A percentile compares a stretch with the other conserved stretches of the same genome.
Conservation (phyloP, 2,797 vertebrate genomes). For the Smutsia temminckii region DNA sequence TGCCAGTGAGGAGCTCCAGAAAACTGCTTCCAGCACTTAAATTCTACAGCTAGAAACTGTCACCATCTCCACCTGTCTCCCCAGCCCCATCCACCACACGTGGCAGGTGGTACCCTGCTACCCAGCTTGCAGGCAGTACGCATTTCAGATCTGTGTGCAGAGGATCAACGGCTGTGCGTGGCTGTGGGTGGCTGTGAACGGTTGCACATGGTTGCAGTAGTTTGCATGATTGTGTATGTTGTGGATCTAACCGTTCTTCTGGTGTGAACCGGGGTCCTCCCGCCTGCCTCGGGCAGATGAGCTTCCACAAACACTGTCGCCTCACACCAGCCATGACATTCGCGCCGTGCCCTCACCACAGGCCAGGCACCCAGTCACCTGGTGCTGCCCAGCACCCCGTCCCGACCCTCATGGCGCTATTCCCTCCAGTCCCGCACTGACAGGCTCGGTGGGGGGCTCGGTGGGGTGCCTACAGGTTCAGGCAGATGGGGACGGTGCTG, state of each 20-base stretch:
- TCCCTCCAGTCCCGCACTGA: neutral
- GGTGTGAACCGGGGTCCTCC: neutral
- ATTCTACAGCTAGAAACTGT: rapidly evolving
- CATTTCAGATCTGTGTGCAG: too few relatives aligned
- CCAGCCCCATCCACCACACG: neutral
- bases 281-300: rapidly evolving
- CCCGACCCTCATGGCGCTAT: neutral
- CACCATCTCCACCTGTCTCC: neutral
- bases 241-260: neutral
- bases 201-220: too few relatives aligned
- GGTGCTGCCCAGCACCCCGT: too few relatives aligned
- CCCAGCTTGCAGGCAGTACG: rapidly evolving
- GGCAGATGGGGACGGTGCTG: too few relatives aligned
- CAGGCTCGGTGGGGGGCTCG: neutral
- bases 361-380: neutral
- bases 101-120: rapidly evolving
- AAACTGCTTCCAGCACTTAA: neutral
- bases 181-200: rapidly evolving
- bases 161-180: neutral
- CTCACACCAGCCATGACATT: neutral
- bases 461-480: too few relatives aligned
- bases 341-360: neutral
- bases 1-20: rapidly evolving
- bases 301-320: neutral
- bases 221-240: rapidly evolving